Conservation (phyloP, 2,113 vertebrate species). For the Misgurnus anguillicaudatus region DNA sequence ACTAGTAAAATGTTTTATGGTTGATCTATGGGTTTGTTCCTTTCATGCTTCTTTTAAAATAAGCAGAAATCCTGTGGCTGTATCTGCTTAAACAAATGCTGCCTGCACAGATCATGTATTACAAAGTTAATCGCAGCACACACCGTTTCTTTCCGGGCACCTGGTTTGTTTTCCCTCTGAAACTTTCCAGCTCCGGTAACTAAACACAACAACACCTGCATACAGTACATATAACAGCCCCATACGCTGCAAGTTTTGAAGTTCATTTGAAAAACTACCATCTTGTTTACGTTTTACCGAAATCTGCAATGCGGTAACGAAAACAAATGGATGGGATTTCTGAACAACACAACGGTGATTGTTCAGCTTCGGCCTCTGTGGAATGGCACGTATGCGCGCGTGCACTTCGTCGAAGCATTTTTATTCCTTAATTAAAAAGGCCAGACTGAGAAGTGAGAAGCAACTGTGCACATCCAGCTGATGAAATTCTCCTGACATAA, state of each 20-base stretch:
- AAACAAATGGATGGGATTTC: slow-evolving; percentile 16
- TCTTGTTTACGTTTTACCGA: not conserved
- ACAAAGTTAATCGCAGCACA: slow-evolving; percentile 2
- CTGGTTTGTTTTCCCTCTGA: slow-evolving; percentile 37
- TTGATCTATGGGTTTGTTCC: not conserved
- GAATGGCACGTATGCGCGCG: not conserved
- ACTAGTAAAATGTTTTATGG: too few species aligned
- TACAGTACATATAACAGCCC: not conserved
- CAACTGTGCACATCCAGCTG: slow-evolving; percentile 45
- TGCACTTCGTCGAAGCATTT: not conserved
- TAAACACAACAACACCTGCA: slow-evolving; percentile 25
- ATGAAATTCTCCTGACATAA: slow-evolving; percentile 57
- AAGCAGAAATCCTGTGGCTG: not conserved
- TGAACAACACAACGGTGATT: slow-evolving; percentile 53
- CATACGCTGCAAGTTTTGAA: slow-evolving; percentile 21
- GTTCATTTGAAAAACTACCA: not conserved
- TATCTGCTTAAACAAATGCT: not conserved
- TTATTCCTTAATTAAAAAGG: slow-evolving; percentile 42
- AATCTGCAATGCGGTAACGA: slow-evolving; percentile 23
- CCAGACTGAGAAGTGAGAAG: slow-evolving; percentile 37
- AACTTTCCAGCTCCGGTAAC: slow-evolving; percentile 3
- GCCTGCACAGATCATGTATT: not conserved
- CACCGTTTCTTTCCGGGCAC: slow-evolving; percentile 5
- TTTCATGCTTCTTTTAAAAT: not conserved
- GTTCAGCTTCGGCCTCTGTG: not conserved